Evolutionary conservation across 2,888 invertebrate genomes (phyloP).

Genomic region (Himalopsyche kuldschensis): DNA sequence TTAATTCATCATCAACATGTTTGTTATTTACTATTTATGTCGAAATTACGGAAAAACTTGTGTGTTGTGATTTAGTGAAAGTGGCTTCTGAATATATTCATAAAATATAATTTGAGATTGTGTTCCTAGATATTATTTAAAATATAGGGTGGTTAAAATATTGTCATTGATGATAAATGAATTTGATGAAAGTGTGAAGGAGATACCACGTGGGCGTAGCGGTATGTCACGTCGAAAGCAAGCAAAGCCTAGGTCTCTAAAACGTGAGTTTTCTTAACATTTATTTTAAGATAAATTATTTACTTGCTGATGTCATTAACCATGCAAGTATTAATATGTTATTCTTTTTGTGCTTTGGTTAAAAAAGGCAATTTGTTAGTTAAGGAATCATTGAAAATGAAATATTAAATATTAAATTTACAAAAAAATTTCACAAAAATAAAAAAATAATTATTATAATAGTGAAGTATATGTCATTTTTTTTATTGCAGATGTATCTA

Average conservation of each 20-base stretch:
- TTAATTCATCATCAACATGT: background rate
- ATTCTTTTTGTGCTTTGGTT: no score
- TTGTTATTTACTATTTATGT: background rate
- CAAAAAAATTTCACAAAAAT: no score
- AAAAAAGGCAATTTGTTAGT: no score
- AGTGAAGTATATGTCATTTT: no score
- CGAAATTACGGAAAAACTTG: background rate
- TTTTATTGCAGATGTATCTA: no score
- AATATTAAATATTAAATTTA: no score
- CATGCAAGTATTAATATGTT: no score
- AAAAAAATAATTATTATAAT: no score
- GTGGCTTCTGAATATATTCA: background rate
- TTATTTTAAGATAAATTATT: background rate
- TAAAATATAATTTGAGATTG: background rate
- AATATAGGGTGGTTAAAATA: background rate
- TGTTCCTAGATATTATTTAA: background rate
- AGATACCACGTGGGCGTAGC: constrained; percentile 31
- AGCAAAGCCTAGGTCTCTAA: constrained; percentile 70
- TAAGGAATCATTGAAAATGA: no score
- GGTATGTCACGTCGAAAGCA: constrained; percentile 71
- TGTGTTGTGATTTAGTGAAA: background rate
- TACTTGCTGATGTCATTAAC: background rate
- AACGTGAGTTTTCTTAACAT: constrained; percentile 60
- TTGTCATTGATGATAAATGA: background rate
- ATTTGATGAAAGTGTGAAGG: constrained; percentile 4